These are phyloP conservation scores for Eudemis profundana DNA, from an alignment of 2,888 invertebrate genomes.

Conservation along the genomic window DNA sequence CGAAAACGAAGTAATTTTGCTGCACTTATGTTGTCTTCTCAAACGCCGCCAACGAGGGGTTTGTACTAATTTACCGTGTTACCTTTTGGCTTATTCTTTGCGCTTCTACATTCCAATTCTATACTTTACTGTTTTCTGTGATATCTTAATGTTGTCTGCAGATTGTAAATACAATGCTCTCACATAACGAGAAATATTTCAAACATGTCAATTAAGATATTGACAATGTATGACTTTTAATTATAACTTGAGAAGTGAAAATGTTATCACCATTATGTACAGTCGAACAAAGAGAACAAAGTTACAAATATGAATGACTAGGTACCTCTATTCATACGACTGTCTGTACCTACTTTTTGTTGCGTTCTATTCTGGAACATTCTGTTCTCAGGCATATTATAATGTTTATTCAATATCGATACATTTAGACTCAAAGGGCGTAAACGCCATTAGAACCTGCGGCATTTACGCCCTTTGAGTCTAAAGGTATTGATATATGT, in stretches of 20 bases:
- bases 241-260: not conserved
- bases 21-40: not conserved
- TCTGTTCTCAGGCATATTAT: too few species aligned
- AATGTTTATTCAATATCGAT: too few species aligned
- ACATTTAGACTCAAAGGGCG: too few species aligned
- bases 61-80: not conserved
- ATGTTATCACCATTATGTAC: not conserved
- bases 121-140: not conserved
- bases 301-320: too few species aligned
- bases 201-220: not conserved
- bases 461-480: too few species aligned
- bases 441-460: too few species aligned
- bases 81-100: not conserved
- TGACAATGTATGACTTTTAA: not conserved
- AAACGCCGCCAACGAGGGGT: not conserved
- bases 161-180: not conserved
- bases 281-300: too few species aligned
- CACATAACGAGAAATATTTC: not conserved
- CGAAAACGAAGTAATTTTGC: not conserved
- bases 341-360: not conserved
- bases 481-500: too few species aligned
- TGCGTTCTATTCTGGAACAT: not conserved
- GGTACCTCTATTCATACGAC: too few species aligned
- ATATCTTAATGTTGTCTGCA: not conserved
- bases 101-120: not conserved